phyloP scores from a whole-genome alignment of 1,140 invertebrate genomes.

The Harpegnathos saltator region DNA sequence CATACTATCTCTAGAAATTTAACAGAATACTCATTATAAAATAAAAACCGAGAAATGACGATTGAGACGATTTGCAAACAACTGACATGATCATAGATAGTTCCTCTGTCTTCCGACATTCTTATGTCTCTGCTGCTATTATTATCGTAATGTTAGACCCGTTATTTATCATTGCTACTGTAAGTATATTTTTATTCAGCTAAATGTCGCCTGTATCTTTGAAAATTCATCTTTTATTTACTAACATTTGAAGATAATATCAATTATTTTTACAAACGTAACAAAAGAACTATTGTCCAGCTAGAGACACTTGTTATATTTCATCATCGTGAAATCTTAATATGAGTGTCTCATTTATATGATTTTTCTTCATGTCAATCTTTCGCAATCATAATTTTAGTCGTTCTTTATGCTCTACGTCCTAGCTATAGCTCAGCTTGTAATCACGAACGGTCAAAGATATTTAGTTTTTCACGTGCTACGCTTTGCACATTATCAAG shows the following conservation, averaged over 20 bases:
- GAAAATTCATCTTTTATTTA: background rate
- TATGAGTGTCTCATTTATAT: background rate
- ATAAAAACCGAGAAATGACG: background rate
- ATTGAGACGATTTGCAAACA: background rate
- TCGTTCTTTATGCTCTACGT: too few relatives aligned
- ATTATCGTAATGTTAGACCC: slow-evolving; percentile 15
- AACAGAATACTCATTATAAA: background rate
- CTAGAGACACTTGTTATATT: background rate
- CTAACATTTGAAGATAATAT: background rate
- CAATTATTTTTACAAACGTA: background rate
- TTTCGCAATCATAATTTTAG: too few relatives aligned
- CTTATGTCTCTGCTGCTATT: background rate
- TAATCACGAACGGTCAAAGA: background rate
- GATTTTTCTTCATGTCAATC: too few relatives aligned
- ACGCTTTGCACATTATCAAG: background rate
- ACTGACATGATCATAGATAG: background rate
- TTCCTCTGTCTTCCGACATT: slow-evolving; percentile 1
- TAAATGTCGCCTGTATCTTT: background rate
- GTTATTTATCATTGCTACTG: background rate
- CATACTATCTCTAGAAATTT: background rate
- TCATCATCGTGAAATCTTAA: slow-evolving; percentile 20
- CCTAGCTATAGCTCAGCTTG: too few relatives aligned
- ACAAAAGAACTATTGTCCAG: background rate
- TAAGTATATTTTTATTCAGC: background rate
- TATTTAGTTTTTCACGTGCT: background rate